Percentiles rank a stretch among this genome's conserved stretches.
These are phyloP conservation scores for Epinephelus lanceolatus DNA, from an alignment of 2,113 vertebrate genomes.

Conservation along the genomic window DNA sequence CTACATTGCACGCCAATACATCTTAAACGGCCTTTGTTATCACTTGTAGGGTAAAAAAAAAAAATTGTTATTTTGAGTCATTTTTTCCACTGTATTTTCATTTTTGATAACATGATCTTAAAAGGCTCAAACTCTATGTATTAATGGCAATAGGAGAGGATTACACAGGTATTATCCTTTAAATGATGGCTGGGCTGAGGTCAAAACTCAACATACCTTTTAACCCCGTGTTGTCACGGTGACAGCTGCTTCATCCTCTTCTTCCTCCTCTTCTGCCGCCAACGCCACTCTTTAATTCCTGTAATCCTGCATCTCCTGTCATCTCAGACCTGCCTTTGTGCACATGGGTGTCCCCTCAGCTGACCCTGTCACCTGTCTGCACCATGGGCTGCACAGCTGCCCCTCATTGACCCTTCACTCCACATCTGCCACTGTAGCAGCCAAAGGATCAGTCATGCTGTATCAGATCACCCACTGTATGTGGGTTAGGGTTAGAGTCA, in stretches of 20 bases:
- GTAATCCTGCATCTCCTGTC: conserved; percentile 40
- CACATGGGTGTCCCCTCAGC: conserved; percentile 2
- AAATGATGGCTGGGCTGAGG: neutral
- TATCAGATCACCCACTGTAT: neutral
- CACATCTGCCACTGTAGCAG: neutral
- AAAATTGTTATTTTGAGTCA: too few species aligned
- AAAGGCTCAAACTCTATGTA: neutral
- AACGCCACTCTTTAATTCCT: conserved; percentile 31
- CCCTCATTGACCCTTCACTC: neutral
- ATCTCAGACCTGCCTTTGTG: conserved; percentile 17
- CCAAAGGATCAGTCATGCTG: conserved; percentile 13
- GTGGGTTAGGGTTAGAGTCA: neutral
- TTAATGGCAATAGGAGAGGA: neutral
- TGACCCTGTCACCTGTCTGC: neutral
- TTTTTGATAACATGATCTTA: neutral
- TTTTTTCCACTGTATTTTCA: neutral
- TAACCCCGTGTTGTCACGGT: neutral
- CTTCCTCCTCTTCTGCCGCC: conserved; percentile 17
- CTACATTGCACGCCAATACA: neutral
- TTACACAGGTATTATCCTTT: conserved; percentile 8
- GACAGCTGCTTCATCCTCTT: conserved; percentile 8
- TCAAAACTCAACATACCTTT: conserved; percentile 3
- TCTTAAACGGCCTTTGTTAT: neutral
- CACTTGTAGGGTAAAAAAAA: neutral
- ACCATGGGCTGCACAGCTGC: neutral